Base-by-base conservation (phyloP, 1,140 invertebrate genomes). In the Pseudomyrmex flavicornis region DNA sequence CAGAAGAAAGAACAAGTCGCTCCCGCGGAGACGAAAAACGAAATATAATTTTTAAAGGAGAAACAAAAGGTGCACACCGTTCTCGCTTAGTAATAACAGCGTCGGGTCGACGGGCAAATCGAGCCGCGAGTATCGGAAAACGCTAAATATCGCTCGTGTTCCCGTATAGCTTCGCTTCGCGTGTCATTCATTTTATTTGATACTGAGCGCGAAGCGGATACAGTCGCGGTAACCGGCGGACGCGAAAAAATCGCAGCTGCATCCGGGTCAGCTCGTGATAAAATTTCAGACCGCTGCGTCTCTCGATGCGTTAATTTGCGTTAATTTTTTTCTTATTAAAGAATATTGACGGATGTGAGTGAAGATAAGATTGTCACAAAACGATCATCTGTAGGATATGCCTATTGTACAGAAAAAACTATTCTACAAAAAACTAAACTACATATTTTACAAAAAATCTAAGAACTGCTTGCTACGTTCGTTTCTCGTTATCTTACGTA, bases 131-230 rank as follows among this genome's bases (percentile, higher is more conserved):
- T 92, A 92, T 93, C 88, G 93, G 91, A 92, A 93, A 93, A 93
- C 91, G 88, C 87, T 92, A 93, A 93, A 93, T 92, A 92, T 92
- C 88, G 84, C 69, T 85, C 85, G 82, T 85, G 84, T 85, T 85
- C 87, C 79, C 82, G 80, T 75, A 87, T 84, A 52, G 52, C 85
- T 84, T 83, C 82, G 91, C 89, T 92, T 87, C 68, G 35, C 35
- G 87, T 87, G 90, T 93, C 90, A 90, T 92, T 93, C 92, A 90
- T 93, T 92, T 93, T 88, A 88, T 90, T 91, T 80, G 88, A 89
- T 88, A 87, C 84, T 66, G 86, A 12, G 12, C 35, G 58, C 35
- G 48, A 48, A 12, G 15, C 13, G 35, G 22, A 59, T 54, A 65
- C 56, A 59, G 50, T 56, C 15, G 68, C 50, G 50, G 46, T 52